These are phyloP conservation scores for Cotesia chilonis DNA, from an alignment of 1,140 invertebrate genomes.

Conservation along the genomic window DNA sequence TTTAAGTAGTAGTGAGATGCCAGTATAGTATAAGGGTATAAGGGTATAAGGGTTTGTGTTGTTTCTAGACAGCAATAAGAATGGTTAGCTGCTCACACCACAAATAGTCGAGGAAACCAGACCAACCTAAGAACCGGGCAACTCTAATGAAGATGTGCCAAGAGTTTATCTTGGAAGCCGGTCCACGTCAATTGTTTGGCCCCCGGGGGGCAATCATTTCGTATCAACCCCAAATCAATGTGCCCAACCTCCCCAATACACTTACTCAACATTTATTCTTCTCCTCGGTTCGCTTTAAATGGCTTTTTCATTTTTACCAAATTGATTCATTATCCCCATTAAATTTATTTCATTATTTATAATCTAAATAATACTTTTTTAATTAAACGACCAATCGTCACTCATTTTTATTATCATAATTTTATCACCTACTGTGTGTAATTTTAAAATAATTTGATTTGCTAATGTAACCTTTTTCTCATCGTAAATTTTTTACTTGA, in stretches of 20 bases:
- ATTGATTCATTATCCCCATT: too few relatives aligned
- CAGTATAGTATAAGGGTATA: too few relatives aligned
- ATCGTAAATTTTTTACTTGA: not conserved
- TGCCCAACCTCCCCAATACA: not conserved
- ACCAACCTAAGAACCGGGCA: conserved; percentile 1
- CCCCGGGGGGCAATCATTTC: conserved; percentile 18
- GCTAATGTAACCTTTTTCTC: not conserved
- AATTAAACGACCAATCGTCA: too few relatives aligned
- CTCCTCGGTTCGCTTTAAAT: not conserved
- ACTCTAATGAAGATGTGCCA: conserved; percentile 33
- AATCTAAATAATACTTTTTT: too few relatives aligned
- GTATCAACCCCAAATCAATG: conserved; percentile 1
- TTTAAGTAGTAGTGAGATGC: too few relatives aligned
- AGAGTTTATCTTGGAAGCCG: conserved; percentile 26
- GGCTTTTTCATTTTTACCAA: not conserved
- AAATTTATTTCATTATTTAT: too few relatives aligned
- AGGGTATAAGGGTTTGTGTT: conserved; percentile 12
- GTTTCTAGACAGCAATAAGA: conserved; percentile 28
- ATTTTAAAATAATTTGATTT: conserved; percentile 10
- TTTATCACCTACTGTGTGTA: not conserved
- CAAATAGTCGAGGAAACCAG: conserved; percentile 15
- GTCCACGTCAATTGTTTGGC: conserved; percentile 12
- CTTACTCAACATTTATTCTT: too few relatives aligned
- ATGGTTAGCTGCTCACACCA: conserved; percentile 4
- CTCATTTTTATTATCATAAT: too few relatives aligned